Percentiles rank a stretch among this genome's conserved stretches.
phyloP scores from a whole-genome alignment of 2,113 vertebrate species.

The Uropsilus gracilis region DNA sequence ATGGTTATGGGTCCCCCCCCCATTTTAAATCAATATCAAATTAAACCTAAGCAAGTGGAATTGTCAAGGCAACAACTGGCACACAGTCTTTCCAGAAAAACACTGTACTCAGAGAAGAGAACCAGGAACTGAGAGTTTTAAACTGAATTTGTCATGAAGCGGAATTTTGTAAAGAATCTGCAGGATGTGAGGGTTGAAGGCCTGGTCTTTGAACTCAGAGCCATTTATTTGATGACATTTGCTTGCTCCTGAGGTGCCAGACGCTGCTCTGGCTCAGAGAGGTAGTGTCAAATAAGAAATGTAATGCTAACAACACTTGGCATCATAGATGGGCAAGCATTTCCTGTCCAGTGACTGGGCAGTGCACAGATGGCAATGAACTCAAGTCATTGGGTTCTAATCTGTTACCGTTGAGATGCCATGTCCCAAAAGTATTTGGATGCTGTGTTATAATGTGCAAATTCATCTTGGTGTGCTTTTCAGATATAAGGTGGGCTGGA shows the following conservation, averaged over 20 bases:
- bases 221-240: background rate
- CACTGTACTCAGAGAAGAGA: constrained; percentile 32
- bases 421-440: too few species aligned
- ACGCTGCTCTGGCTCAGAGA: background rate
- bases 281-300: background rate
- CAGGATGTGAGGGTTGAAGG: background rate
- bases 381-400: background rate
- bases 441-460: background rate
- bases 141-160: background rate
- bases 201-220: background rate
- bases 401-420: background rate
- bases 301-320: background rate
- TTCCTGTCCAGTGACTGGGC: background rate
- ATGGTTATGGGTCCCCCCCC: background rate
- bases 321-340: background rate
- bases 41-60: constrained; percentile 64
- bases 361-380: background rate
- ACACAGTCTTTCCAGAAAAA: constrained; percentile 46
- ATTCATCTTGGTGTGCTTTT: background rate
- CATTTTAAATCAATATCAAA: constrained; percentile 73
- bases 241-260: background rate
- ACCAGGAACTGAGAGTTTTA: background rate
- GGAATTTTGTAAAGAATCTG: background rate
- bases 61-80: constrained; percentile 61
- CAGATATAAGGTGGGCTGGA: background rate